These are phyloP conservation scores for Sebastes glaucus DNA, from an alignment of 2,797 vertebrate genomes.

Conservation along the genomic window DNA sequence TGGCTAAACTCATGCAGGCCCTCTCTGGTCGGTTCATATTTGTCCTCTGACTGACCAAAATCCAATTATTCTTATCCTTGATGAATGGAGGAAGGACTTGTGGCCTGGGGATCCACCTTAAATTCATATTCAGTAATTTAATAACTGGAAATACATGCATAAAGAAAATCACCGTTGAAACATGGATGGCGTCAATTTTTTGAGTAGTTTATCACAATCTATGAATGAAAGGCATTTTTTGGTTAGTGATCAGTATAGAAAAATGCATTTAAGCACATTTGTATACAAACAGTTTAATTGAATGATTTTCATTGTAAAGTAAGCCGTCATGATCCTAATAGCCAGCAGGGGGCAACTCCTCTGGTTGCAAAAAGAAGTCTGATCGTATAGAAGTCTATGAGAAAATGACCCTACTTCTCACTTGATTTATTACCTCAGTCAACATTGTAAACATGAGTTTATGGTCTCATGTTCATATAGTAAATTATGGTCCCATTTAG, in stretches of 20 bases:
- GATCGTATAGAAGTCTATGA: background rate
- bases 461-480: too few species aligned
- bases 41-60: slow-evolving; percentile 40
- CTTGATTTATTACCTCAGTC: too few species aligned
- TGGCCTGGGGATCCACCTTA: background rate
- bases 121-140: slow-evolving; percentile 34
- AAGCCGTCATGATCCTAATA: background rate
- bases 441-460: too few species aligned
- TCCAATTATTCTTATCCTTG: slow-evolving; percentile 60
- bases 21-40: slow-evolving; percentile 37
- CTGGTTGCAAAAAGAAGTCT: background rate
- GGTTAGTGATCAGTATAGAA: background rate
- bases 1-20: slow-evolving; percentile 58
- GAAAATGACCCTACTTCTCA: too few species aligned
- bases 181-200: background rate
- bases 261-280: background rate
- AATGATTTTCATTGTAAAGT: background rate
- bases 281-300: background rate
- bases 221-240: background rate
- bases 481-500: background rate
- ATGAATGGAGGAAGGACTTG: slow-evolving; percentile 35
- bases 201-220: background rate
- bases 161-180: background rate
- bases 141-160: slow-evolving; percentile 6
- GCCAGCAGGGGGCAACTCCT: background rate